Conservation (phyloP, 2,888 invertebrate species). For the Drosophila picticornis region DNA sequence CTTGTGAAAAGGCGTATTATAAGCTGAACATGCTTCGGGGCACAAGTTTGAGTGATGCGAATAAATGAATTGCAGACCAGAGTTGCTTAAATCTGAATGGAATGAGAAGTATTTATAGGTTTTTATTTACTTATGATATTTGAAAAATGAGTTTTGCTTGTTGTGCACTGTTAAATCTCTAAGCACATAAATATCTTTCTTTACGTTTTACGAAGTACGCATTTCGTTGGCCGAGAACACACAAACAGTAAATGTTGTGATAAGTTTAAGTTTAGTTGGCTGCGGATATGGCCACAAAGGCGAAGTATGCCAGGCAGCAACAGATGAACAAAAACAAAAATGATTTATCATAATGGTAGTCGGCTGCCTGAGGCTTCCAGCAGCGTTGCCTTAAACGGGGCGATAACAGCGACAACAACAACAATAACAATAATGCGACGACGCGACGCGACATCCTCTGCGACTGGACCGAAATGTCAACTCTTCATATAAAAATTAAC, state of each 20-base stretch:
- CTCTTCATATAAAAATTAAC: slow-evolving; percentile 82
- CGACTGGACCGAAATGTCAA: slow-evolving; percentile 71
- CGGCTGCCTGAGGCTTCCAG: slow-evolving; percentile 64
- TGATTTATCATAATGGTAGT: slow-evolving; percentile 80
- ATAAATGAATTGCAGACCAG: background rate
- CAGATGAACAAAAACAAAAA: slow-evolving; percentile 64
- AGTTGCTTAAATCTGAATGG: background rate
- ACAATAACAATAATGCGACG: slow-evolving; percentile 47
- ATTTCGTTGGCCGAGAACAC: slow-evolving; percentile 37
- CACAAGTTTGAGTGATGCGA: background rate
- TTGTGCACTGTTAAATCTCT: background rate
- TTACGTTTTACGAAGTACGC: background rate
- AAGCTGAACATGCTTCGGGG: background rate
- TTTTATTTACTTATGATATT: background rate
- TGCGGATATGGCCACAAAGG: slow-evolving; percentile 35
- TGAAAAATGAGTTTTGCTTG: background rate
- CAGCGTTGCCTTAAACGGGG: slow-evolving; percentile 73
- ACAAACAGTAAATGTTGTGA: slow-evolving; percentile 43
- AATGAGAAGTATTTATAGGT: background rate
- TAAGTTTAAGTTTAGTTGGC: slow-evolving; percentile 52
- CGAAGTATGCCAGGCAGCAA: slow-evolving; percentile 18
- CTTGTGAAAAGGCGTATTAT: background rate
- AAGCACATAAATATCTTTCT: background rate
- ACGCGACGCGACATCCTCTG: slow-evolving; percentile 42
- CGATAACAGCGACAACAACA: slow-evolving; percentile 37